phyloP scores from a whole-genome alignment of 1,140 invertebrate species.

The Meteorus sp. region DNA sequence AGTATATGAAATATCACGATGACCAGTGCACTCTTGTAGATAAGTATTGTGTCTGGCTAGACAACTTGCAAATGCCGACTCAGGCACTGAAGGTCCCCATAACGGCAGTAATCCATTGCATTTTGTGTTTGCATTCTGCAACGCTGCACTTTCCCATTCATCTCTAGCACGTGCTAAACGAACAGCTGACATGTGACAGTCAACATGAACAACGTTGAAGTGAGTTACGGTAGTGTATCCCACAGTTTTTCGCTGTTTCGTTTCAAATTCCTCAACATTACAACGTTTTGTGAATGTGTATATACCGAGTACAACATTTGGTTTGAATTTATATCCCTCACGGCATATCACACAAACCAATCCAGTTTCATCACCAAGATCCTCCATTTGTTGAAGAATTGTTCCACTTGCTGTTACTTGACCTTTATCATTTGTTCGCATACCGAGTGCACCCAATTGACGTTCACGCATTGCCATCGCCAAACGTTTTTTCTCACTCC shows the following conservation, averaged over 20 bases:
- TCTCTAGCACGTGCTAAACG: conserved; percentile 75
- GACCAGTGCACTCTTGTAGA: conserved; percentile 81
- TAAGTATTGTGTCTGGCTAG: conserved; percentile 88
- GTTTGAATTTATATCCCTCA: conserved; percentile 95
- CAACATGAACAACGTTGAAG: conserved; percentile 97
- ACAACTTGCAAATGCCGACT: conserved; percentile 92
- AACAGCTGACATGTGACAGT: conserved; percentile 97
- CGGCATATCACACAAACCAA: conserved; percentile 97
- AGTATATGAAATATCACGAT: conserved; percentile 84
- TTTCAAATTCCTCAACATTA: conserved; percentile 92
- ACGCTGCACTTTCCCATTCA: conserved; percentile 96
- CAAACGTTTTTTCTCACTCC: conserved; percentile 92
- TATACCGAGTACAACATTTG: conserved; percentile 87
- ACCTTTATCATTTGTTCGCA: conserved; percentile 93
- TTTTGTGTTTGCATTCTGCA: conserved; percentile 96
- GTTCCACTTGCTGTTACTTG: conserved; percentile 89
- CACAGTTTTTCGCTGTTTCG: conserved; percentile 79
- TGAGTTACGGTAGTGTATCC: conserved; percentile 95
- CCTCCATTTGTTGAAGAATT: conserved; percentile 91
- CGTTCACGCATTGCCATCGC: conserved; percentile 98
- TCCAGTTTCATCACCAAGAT: conserved; percentile 92
- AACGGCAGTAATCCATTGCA: conserved; percentile 95
- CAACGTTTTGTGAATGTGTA: conserved; percentile 97
- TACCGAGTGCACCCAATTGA: conserved; percentile 91
- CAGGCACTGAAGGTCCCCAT: conserved; percentile 94